Base-by-base conservation (phyloP, 2,888 invertebrate genomes). In the Anorthoa munda region DNA sequence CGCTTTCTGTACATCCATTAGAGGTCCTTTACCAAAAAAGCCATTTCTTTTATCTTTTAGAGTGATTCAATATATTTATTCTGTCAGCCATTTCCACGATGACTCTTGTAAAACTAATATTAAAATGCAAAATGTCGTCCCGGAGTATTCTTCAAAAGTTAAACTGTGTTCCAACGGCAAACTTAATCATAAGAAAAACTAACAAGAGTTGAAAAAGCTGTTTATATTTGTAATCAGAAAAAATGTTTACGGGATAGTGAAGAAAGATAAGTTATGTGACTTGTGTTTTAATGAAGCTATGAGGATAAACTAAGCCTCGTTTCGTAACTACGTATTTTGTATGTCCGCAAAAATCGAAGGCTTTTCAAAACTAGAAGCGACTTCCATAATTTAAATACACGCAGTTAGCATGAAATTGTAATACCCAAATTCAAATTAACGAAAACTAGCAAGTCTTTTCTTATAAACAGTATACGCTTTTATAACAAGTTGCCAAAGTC, bases 131-230 rank as follows among this genome's bases (percentile, higher is more conserved):
- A 81, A 82, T 75, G 66, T 61, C 69, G 39, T 18, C n/a, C 64
- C 67, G 50, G 31, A 21, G 59, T 65, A 56, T 75, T 53, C 60
- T 67, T 48, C 39, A 31, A 70, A 81, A 81, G 70, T 81, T 79
- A 83, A 82, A 82, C 83, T 70, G 70, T 82, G 7, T 79, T 79
- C 55, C 74, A 23, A 75, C 70, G 26, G 71, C 63, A 75, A 81
- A 81, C 75, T 81, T 66, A 75, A 83, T 83, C 79, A 79, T 58
- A 79, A 83, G 60, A 83, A 79, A 66, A 83, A 79, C 75, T 75
- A 79, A 50, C 66, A 65, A 18, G 64, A 81, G 45, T 79, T 75
- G 66, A 61, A 67, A 82, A 83, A 70, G 83, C 83, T 81, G 83
- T 81, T 79, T 83, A 79, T 71, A 51, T 75, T 67, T 79, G 26